Evolutionary conservation across 2,797 vertebrate genomes (phyloP), one percentile per base, ranked within the genome.

Genomic region (Nannoperca obscura): DNA sequence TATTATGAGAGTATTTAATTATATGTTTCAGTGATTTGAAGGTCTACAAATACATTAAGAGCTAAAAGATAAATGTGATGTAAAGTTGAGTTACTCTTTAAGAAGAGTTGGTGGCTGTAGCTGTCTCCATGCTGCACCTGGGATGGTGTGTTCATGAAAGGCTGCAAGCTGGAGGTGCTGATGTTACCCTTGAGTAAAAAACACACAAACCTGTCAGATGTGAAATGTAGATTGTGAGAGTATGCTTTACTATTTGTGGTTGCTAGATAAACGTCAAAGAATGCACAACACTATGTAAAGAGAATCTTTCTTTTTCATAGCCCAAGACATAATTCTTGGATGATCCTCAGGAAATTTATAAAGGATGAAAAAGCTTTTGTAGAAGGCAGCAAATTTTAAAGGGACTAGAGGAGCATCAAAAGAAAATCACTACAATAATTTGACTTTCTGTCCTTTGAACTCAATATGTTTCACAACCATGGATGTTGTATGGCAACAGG

Each of bases 141-240:
- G 42, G 75, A 75, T 13, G 3, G 9, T 72, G 64, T 57, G 58
- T 75, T 81, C 52, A 44, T 74, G 49, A 74, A 73, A 38, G 57
- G 49, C 81, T 79, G 71, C 52, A 34, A 50, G 76, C 64, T 82
- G 40, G 44, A 79, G 64, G 63, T 64, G 67, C 64, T 50, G 57
- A 74, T 66, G 57, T 76, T 80, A 55, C 47, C 71, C 62, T 42
- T 20, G 61, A 69, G 55, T 84, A 84, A 87, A 86, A 72, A 73
- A 73, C 69, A 58, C 82, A 74, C 74, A 70, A 73, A 83, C 24
- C 84, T 82, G 73, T 86, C 86, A 73, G 73, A 82, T 66, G 71
- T 62, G 66, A 85, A 83, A 81, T 84, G 54, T 80, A 83, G 71
- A 88, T 88, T 71, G 77, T 32, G 20, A 50, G 61, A 72, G 44